Conservation (phyloP, 1,140 invertebrate genomes). For the Artemia franciscana region DNA sequence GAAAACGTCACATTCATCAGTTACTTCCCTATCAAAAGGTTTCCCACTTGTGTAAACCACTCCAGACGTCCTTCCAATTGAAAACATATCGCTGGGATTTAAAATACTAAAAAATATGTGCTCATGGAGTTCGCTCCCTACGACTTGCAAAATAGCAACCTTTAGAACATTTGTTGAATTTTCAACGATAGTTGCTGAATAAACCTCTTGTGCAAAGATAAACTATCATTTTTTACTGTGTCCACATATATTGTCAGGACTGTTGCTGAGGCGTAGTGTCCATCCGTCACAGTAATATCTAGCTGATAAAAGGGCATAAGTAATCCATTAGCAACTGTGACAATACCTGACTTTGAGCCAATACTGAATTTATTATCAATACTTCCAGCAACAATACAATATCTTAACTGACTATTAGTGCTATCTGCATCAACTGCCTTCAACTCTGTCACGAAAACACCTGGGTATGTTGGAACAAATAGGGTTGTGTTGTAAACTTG, state of each 20-base stretch:
- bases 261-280: slow-evolving; percentile 25
- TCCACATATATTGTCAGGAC: slow-evolving; percentile 31
- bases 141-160: slow-evolving; percentile 58
- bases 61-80: slow-evolving; percentile 69
- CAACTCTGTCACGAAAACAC: slow-evolving; percentile 37
- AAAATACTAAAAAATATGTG: slow-evolving; percentile 64
- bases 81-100: slow-evolving; percentile 71
- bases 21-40: slow-evolving; percentile 58
- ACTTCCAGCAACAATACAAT: slow-evolving; percentile 62
- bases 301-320: slow-evolving; percentile 22
- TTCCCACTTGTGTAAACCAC: slow-evolving; percentile 56
- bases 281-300: slow-evolving; percentile 27
- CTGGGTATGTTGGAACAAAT: slow-evolving; percentile 49
- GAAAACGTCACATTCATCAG: slow-evolving; percentile 53
- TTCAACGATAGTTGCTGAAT: slow-evolving; percentile 53
- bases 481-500: slow-evolving; percentile 47
- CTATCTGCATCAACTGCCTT: slow-evolving; percentile 48
- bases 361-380: slow-evolving; percentile 49
- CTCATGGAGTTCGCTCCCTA: slow-evolving; percentile 63
- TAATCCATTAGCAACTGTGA: slow-evolving; percentile 34
- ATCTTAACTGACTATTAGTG: slow-evolving; percentile 32
- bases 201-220: slow-evolving; percentile 59
- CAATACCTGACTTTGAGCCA: slow-evolving; percentile 39
- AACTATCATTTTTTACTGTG: slow-evolving; percentile 42
- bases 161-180: slow-evolving; percentile 52